Conservation (phyloP, 2,797 vertebrate genomes). For the Danionella dracula region DNA sequence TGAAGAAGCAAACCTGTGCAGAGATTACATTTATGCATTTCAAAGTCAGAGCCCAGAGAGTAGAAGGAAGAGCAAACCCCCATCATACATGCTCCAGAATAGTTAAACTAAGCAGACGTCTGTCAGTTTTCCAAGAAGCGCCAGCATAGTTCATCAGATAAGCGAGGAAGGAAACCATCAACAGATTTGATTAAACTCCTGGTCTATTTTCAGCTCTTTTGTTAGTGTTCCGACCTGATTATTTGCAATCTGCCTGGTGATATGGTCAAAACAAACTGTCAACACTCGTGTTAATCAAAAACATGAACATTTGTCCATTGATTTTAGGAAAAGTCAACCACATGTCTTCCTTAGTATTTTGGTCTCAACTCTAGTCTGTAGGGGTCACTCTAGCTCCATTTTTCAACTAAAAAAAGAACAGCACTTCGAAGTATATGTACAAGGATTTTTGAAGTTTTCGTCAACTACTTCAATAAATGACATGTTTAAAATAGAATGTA, state of each 20-base stretch:
- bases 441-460: too few relatives aligned
- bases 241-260: not conserved
- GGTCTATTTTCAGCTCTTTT: constrained; percentile 48
- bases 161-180: constrained; percentile 49
- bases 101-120: constrained; percentile 40
- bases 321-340: not conserved
- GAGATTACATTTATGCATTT: too few relatives aligned
- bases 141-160: constrained; percentile 46
- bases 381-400: constrained; percentile 64
- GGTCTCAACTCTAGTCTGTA: constrained; percentile 45
- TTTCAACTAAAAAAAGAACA: not conserved
- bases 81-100: constrained; percentile 35
- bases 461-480: too few relatives aligned
- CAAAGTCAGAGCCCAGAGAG: not conserved
- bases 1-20: not conserved
- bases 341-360: not conserved
- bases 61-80: not conserved
- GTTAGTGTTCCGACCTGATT: constrained; percentile 24
- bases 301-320: not conserved
- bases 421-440: too few relatives aligned
- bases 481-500: too few relatives aligned
- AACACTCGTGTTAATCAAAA: not conserved
- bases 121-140: constrained; percentile 42
- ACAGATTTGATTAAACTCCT: constrained; percentile 38
- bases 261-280: not conserved